Base-by-base conservation (phyloP, 2,797 vertebrate species). In the Xerus rutilus region DNA sequence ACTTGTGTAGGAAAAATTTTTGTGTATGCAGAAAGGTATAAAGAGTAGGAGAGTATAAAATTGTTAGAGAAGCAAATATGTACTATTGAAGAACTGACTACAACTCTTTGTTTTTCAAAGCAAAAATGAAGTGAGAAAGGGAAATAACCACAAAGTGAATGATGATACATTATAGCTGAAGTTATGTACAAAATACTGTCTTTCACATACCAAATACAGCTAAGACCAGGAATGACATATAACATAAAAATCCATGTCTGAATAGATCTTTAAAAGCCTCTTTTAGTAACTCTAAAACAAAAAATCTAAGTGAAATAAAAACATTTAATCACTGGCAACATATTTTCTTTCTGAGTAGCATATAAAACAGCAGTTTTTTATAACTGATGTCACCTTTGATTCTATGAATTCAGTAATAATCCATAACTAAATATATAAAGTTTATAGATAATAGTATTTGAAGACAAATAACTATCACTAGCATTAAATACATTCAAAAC, bases 261-360 rank as follows among this genome's bases (percentile, higher is more conserved):
- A 64, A 0, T 74, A 83, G 45, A 25, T 69, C 39, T 93, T 92
- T 65, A 76, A 87, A 65, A 70, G 77, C 18, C 49, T 76, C 45
- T 52, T 86, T 83, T 84, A 73, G 18, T 59, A 93, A 84, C 13
- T n/a, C 79, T 65, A 93, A 93, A 88, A 59, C n/a, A 94, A 93
- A 91, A 90, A 79, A 7, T 83, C 6, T n/a, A 87, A 77, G 14
- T 82, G 39, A 7, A 57, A 89, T 76, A 39, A 90, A 89, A 90
- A 47, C 7, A 59, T 43, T 6, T 3, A 57, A 76, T 65, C 15
- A 52, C 4, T n/a, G 25, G 47, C 11, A 45, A 30, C 43, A 39
- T 30, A 65, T 88, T 92, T 89, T 83, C 20, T 52, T 83, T 54
- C 54, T 89, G 49, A 10, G 21, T 78, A 54, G 62, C 65, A 70